Evolutionary conservation across 2,888 invertebrate genomes (phyloP).

Genomic region (Noctua comes): DNA sequence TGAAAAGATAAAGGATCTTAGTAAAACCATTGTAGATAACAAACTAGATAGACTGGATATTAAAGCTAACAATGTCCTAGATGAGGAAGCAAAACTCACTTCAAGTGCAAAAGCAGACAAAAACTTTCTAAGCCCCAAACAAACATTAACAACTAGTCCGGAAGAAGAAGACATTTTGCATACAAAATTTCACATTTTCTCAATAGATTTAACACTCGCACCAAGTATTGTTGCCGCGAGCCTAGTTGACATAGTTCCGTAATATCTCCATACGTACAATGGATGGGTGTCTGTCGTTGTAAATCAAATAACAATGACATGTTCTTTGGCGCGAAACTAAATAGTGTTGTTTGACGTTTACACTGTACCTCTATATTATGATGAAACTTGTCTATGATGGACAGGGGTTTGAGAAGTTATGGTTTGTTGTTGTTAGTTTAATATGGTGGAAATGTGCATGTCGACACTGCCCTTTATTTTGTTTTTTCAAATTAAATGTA

Average conservation of each 20-base stretch:
- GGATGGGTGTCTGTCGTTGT: conserved; percentile 64
- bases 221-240: conserved; percentile 30
- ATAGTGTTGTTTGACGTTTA: conserved; percentile 67
- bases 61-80: neutral
- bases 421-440: neutral
- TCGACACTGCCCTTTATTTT: too few relatives aligned
- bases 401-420: conserved; percentile 5
- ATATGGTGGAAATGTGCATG: neutral
- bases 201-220: conserved; percentile 40
- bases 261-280: conserved; percentile 54
- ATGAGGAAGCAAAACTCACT: neutral
- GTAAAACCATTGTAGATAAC: neutral
- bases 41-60: neutral
- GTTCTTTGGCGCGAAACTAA: conserved; percentile 63
- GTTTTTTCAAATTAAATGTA: neutral
- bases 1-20: neutral
- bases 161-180: conserved; percentile 40
- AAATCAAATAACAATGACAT: conserved; percentile 75
- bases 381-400: conserved; percentile 32
- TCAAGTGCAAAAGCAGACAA: neutral
- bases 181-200: conserved; percentile 37
- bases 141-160: conserved; percentile 15
- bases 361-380: conserved; percentile 29
- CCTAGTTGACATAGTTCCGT: conserved; percentile 50
- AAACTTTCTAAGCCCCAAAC: conserved; percentile 27